These are phyloP conservation scores for Nycticorax nycticorax DNA, from an alignment of 2,113 vertebrate genomes.

Conservation along the genomic window DNA sequence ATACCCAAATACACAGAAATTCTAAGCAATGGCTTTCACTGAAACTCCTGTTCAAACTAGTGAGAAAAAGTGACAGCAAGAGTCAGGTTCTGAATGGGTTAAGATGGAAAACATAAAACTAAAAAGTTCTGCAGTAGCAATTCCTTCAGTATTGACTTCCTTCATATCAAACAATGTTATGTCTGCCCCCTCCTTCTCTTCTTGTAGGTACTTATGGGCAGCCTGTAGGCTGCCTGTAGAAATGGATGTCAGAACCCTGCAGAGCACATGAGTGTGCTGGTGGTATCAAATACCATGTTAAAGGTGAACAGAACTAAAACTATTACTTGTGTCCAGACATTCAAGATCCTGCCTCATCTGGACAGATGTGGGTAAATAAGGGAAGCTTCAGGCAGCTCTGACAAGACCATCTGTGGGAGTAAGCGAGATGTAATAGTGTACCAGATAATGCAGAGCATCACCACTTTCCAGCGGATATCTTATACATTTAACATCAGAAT, in stretches of 20 bases:
- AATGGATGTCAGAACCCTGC: not conserved
- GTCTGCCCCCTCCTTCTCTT: not conserved
- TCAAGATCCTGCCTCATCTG: not conserved
- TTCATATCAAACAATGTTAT: not conserved
- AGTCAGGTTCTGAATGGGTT: not conserved
- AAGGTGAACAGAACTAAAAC: not conserved
- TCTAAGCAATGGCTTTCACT: not conserved
- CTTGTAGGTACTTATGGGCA: fast-evolving
- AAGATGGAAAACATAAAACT: not conserved
- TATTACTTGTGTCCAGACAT: not conserved
- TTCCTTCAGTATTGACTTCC: not conserved
- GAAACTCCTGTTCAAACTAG: not conserved
- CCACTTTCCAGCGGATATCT: not conserved
- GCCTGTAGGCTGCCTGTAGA: not conserved
- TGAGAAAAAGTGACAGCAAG: not conserved
- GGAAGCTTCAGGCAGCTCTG: not conserved
- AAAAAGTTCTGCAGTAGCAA: not conserved
- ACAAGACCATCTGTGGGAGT: not conserved
- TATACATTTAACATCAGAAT: not conserved
- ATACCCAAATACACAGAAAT: not conserved
- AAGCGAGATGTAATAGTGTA: fast-evolving
- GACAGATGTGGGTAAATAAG: not conserved
- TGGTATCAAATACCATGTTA: not conserved
- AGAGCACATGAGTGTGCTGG: not conserved
- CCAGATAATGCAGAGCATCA: not conserved